Base-by-base conservation (phyloP, 2,888 invertebrate species). In the Kryphioiulus occultus region DNA sequence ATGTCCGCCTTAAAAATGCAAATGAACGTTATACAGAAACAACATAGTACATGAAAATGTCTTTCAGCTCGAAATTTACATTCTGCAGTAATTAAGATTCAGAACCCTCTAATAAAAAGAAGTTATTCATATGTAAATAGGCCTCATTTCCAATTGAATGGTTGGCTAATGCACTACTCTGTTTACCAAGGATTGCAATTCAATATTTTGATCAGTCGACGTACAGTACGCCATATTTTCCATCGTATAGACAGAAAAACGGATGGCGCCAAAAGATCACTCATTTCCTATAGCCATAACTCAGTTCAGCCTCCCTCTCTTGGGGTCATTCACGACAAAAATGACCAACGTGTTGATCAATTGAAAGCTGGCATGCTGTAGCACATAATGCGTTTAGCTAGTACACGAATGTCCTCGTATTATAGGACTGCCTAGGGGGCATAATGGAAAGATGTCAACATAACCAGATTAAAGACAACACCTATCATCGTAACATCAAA, bases 281-380 rank as follows among this genome's bases (percentile, higher is more conserved):
- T 59, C 53, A 59, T 59, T 59, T 59, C 53, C 53, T 59, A 59
- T 3, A 7, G n/a, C 53, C n/a, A 59, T 59, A 59, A 59, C 53
- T 59, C 53, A 59, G 53, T 59, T 59, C 53, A 59, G n/a, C n/a
- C n/a, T 59, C 53, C 17, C 53, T 59, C 53, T 59, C 53, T n/a
- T 59, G 53, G 53, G 53, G n/a, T 59, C 53, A 59, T 59, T 59
- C 53, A 59, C n/a, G 53, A n/a, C n/a, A 59, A 59, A 59, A 59
- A 17, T 59, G 53, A n/a, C n/a, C 53, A 59, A 19, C 7, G 53
- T 1, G 53, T n/a, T 59, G 53, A 59, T 59, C 53, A 59, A 59
- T 59, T 59, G 53, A 59, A 59, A 59, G 53, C 19, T 59, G 53
- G 53, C 53, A n/a, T 59, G n/a, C n/a, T n/a, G 3, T n/a, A 59